A percentile compares a stretch with the other conserved stretches of the same genome.
Evolutionary conservation across 1,140 invertebrate genomes (phyloP).

Genomic region (Odontomachus brunneus): DNA sequence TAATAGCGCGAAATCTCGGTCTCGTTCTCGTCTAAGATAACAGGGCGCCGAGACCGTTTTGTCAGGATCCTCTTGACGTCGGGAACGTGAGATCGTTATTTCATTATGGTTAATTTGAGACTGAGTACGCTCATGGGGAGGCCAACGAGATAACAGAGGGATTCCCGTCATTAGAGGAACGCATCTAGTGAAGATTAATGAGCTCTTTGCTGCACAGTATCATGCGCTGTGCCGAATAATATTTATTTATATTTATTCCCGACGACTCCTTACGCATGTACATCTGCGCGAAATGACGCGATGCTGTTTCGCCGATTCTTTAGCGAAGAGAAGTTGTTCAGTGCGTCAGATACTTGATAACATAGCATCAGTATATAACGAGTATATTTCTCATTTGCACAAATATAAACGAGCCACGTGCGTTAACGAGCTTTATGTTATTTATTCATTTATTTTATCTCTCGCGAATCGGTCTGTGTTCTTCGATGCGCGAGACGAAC

Average conservation of each 20-base stretch:
- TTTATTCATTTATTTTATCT: too few relatives aligned
- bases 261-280: neutral
- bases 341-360: too few relatives aligned
- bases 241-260: constrained; percentile 69
- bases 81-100: constrained; percentile 80
- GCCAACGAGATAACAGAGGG: constrained; percentile 73
- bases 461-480: too few relatives aligned
- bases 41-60: constrained; percentile 68
- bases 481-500: too few relatives aligned
- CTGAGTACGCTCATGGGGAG: constrained; percentile 72
- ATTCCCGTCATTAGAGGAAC: constrained; percentile 77
- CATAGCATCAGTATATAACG: too few relatives aligned
- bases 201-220: constrained; percentile 58
- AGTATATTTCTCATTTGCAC: too few relatives aligned
- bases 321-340: neutral
- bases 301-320: too few relatives aligned
- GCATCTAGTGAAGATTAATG: constrained; percentile 81
- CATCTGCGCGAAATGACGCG: neutral
- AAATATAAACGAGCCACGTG: too few relatives aligned
- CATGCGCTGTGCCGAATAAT: constrained; percentile 62
- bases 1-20: constrained; percentile 57
- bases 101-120: constrained; percentile 82
- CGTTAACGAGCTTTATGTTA: too few relatives aligned
- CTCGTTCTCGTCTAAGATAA: constrained; percentile 66
- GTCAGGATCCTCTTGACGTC: constrained; percentile 72